A percentile compares a stretch with the other conserved stretches of the same genome.
These are phyloP conservation scores for Tragelaphus scriptus DNA, from an alignment of 2,113 vertebrate species.

Conservation along the genomic window DNA sequence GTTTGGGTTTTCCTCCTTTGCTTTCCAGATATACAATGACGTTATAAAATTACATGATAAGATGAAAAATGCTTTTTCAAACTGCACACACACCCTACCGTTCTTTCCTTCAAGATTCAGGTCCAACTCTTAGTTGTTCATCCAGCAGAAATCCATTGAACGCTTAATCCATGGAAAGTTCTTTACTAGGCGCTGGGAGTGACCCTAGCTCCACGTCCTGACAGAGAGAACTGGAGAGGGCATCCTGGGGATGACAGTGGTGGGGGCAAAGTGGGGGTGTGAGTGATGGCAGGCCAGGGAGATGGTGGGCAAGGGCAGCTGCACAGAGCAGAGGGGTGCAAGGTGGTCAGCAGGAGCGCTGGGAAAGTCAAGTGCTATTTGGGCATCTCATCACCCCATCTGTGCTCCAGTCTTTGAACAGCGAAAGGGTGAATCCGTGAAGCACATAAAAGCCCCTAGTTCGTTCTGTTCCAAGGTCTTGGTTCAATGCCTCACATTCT, in stretches of 20 bases:
- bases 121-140: neutral
- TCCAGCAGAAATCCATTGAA: neutral
- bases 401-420: neutral
- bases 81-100: fast-evolving
- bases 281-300: neutral
- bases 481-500: neutral
- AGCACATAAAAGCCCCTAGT: neutral
- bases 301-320: too few relatives aligned
- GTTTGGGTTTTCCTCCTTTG: neutral
- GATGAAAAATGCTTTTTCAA: neutral
- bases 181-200: neutral
- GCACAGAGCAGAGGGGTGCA: too few relatives aligned
- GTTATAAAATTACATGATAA: neutral
- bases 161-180: fast-evolving
- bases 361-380: neutral
- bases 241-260: neutral
- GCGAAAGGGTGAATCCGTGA: fast-evolving
- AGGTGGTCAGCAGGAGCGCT: too few relatives aligned
- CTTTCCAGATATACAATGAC: neutral
- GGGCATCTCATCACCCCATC: neutral
- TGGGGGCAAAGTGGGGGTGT: neutral
- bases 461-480: neutral
- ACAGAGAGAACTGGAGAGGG: neutral
- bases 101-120: neutral
- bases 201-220: neutral